Evolutionary conservation across 2,113 vertebrate genomes (phyloP), one percentile per base, ranked within the genome.

Genomic region (Haemorhous mexicanus): DNA sequence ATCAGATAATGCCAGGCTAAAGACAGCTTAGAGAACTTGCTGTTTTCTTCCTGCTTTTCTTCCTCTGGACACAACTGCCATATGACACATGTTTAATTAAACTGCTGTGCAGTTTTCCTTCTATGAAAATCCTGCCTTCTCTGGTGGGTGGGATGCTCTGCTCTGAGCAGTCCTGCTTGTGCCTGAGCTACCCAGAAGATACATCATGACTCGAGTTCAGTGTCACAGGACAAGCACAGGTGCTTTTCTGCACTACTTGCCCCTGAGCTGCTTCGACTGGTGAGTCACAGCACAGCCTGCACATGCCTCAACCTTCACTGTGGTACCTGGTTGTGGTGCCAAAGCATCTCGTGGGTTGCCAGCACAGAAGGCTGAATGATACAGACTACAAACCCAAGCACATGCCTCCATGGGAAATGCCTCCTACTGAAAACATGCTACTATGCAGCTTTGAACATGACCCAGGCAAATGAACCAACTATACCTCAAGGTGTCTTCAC

Each of bases 271-370:
- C 67, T 63, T 82, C 0, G 1, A 14, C 49, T 2, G 3, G 55
- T 0, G 0, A 47, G 62, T 44, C 3, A 12, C 10, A 44, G n/a
- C 7, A 4, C 83, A 49, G 8, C 12, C 49, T 43, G n/a, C 0
- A 0, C 41, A 10, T 3, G 20, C 81, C 44, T 62, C 55, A 21
- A 23, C 27, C 55, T 11, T 32, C 2, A 1, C 62, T 55, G 67
- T 2, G 4, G 39, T 30, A 7, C n/a, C 15, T 35, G 43, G 46
- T 24, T 8, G 21, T 44, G 28, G 32, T 94, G 64, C 56, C 80
- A 77, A 72, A 56, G 35, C 85, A 37, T 13, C 37, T 69, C 1
- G 0, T 7, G 22, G 14, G 9, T 21, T 79, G 46, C 47, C 41
- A 63, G 43, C 61, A 46, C 9, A 26, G 58, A 41, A 72, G 41